Evolutionary conservation across 2,888 invertebrate genomes (phyloP), one percentile per base, ranked within the genome.

Genomic region (Euzetes globulus): DNA sequence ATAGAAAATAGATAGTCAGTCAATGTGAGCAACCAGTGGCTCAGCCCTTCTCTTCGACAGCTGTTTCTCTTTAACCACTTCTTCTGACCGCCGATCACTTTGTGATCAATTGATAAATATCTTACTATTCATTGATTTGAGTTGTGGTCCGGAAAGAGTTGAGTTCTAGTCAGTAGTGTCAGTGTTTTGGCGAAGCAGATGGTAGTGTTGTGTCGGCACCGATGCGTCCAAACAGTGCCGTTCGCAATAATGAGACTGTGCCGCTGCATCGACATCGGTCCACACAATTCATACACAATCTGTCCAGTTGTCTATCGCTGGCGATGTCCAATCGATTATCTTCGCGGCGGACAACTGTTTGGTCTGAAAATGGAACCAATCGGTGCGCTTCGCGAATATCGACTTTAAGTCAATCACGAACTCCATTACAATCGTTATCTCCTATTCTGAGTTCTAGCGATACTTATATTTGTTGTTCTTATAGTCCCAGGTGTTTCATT

Each of bases 401-500:
- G 19, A 41, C 22, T 11, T 15, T 45, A 22, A 68, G 22, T 45
- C 41, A 68, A 22, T 37, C 22, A 5, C 19, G 68, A 45, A 45
- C 22, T 45, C 68, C 37, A 6, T 68, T 68, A n/a, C 68, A 68
- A 25, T 41, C 70, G 17, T 50, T 68, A 15, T 47, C 70, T 50
- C 71, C 52, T 50, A 72, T 63, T 19, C 81, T 86, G 72, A 86
- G 86, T 80, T 85, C 85, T 75, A 84, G 86, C 81, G 85, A 85
- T 75, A 86, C 86, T 55, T 88, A 87, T 82, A 85, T 88, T 79
- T 88, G 87, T 81, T 87, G 87, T 60, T 86, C 87, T 71, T 86
- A 86, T 81, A 86, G 86, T 80, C 87, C 87, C 37, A 83, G 87
- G 76, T 88, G 87, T 82, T 88, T 86, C 82, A 86, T 88, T 80